These are phyloP conservation scores for Mnemiopsis leidyi DNA, from an alignment of 37 sponge, comb jelly and placozoan species.

Conservation along the genomic window DNA sequence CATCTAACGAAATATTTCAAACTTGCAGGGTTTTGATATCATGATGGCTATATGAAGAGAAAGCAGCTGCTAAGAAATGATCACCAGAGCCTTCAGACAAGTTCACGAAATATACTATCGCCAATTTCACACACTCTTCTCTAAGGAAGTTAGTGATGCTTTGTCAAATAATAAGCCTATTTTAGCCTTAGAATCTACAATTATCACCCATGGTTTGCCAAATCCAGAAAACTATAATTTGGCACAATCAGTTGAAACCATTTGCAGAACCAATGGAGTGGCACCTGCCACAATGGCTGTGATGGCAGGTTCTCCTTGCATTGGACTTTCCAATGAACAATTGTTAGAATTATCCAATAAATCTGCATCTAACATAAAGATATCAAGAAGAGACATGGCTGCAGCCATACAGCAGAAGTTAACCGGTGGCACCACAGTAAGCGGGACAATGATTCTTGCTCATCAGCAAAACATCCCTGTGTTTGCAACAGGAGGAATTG, in stretches of 20 bases:
- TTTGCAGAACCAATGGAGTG: constrained; percentile 70
- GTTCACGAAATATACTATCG: no score
- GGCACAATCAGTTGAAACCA: constrained; percentile 69
- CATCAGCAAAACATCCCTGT: constrained; percentile 80
- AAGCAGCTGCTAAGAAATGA: no score
- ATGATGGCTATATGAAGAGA: no score
- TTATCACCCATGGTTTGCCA: constrained; percentile 96
- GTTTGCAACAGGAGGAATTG: constrained; percentile 96
- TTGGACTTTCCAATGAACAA: constrained; percentile 18
- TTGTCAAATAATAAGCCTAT: constrained; percentile 69
- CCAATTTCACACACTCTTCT: background rate
- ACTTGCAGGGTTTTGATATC: no score
- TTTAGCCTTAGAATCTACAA: constrained; percentile 94
- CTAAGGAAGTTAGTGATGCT: constrained; percentile 73
- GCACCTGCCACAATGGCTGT: constrained; percentile 91
- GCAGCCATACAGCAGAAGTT: constrained; percentile 54
- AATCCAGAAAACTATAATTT: constrained; percentile 76
- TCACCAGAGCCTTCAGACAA: no score
- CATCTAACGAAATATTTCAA: no score
- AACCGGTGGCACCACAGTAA: constrained; percentile 94
- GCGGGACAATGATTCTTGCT: constrained; percentile 88
- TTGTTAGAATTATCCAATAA: constrained; percentile 9
- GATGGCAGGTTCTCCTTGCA: background rate
- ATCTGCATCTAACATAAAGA: background rate
- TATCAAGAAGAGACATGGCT: constrained; percentile 66